Conservation (phyloP, 2,888 invertebrate genomes). For the Callosobruchus maculatus region DNA sequence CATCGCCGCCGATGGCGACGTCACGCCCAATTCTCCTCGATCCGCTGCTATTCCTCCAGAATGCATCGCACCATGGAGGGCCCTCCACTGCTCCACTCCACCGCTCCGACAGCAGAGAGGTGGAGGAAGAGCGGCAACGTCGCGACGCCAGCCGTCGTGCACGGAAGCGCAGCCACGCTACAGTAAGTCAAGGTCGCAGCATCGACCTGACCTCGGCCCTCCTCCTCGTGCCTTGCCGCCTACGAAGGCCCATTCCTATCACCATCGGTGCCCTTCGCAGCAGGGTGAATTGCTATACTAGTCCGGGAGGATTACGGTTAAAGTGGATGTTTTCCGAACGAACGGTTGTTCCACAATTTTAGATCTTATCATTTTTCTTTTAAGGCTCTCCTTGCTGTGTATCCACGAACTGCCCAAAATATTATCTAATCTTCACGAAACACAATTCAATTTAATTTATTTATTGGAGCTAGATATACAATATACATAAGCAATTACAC, state of each 20-base stretch:
- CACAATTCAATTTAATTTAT: too few relatives aligned
- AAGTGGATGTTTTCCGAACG: too few relatives aligned
- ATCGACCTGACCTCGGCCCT: neutral
- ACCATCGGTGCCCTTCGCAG: neutral
- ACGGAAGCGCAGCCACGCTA: neutral
- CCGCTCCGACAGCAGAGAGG: neutral
- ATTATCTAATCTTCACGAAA: too few relatives aligned
- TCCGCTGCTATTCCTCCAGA: neutral
- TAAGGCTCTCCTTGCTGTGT: too few relatives aligned
- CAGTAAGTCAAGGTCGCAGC: neutral
- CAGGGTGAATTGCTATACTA: neutral
- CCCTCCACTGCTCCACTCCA: neutral
- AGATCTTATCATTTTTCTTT: too few relatives aligned
- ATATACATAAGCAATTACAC: too few relatives aligned
- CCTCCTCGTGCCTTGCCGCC: neutral
- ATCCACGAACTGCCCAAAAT: too few relatives aligned
- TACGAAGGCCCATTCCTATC: neutral
- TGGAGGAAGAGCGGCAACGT: neutral
- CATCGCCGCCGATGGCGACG: neutral
- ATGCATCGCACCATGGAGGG: neutral
- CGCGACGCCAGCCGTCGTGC: neutral
- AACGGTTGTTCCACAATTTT: too few relatives aligned
- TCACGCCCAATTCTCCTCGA: neutral
- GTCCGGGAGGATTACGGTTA: too few relatives aligned
- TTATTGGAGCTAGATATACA: too few relatives aligned